Conservation (phyloP, 2,797 vertebrate genomes). For the Crocidura indochinensis region DNA sequence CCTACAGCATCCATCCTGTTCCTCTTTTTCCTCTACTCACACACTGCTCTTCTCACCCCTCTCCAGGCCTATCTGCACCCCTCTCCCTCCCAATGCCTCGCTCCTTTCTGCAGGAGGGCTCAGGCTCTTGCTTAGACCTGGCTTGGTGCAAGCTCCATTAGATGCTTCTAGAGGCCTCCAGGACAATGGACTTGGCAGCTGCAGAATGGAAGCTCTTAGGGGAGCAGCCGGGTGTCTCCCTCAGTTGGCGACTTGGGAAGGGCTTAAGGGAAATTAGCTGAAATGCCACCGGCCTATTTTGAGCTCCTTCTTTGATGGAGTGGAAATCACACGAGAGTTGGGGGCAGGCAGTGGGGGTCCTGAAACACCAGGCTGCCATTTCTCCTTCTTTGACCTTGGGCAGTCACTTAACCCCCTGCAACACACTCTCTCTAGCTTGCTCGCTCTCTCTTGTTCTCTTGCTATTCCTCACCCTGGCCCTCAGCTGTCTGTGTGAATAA, state of each 20-base stretch:
- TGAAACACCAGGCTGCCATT: slow-evolving; percentile 61
- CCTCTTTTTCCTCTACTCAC: not conserved
- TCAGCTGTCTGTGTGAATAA: not conserved
- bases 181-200: slow-evolving; percentile 29
- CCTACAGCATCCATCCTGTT: not conserved
- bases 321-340: slow-evolving; percentile 81
- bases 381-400: slow-evolving; percentile 78
- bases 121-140: slow-evolving; percentile 43
- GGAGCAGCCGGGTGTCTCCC: slow-evolving; percentile 63
- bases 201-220: slow-evolving; percentile 63
- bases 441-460: no score
- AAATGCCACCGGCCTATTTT: slow-evolving; percentile 86
- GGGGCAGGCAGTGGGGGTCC: slow-evolving; percentile 61
- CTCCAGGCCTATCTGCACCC: no score
- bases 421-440: no score
- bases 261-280: slow-evolving; percentile 85
- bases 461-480: not conserved
- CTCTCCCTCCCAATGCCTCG: not conserved
- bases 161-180: not conserved
- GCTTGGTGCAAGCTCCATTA: not conserved
- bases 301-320: slow-evolving; percentile 80
- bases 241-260: slow-evolving; percentile 70
- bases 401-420: slow-evolving; percentile 44
- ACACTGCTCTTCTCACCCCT: no score
- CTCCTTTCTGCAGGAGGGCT: slow-evolving; percentile 6